Evolutionary conservation across 2,113 vertebrate genomes (phyloP), one percentile per base, ranked within the genome.

Genomic region (Dendrocopos noguchii): DNA sequence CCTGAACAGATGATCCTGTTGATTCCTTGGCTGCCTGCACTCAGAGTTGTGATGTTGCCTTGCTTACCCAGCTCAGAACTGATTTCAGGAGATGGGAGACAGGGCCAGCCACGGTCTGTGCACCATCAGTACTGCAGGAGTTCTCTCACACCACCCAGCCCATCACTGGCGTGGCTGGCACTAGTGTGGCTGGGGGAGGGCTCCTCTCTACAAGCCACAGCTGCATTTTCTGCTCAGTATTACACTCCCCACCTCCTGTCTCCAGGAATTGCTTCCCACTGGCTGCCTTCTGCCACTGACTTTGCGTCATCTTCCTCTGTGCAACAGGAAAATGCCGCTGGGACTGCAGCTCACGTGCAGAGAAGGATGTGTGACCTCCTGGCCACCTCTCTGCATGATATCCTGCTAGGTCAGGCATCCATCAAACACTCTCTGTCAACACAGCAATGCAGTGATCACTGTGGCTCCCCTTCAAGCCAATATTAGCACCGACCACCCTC

Each of bases 371-470:
- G 42, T 68, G 85, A 42, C 15, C 15, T 0, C 57, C 56, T 3
- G 1, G n/a, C 61, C 60, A 7, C 36, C 83, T 65, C 75, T 42
- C 3, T 47, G 82, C 77, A 33, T 33, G 78, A 25, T 71, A 11
- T 27, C 59, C 84, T 5, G 19, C 0, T 1, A 6, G 79, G 46
- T 55, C 80, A 61, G 90, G 33, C 21, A 2, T n/a, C 79, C 17
- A 1, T 8, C 34, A 16, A 9, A 10, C 33, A 1, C 46, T 3
- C 46, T 3, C 42, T 34, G 27, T 22, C 75, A 9, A 17, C 52
- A n/a, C 31, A 44, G 20, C 50, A 4, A 0, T 6, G 74, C 85
- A 6, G 3, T 4, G 16, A 34, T 15, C 6, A 2, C 4, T 1
- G 0, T 52, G 44, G 57, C 19, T 9, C 73, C 15, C 12, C 25